These are phyloP conservation scores for Halcyon senegalensis DNA, from an alignment of 2,113 vertebrate species.

Conservation along the genomic window DNA sequence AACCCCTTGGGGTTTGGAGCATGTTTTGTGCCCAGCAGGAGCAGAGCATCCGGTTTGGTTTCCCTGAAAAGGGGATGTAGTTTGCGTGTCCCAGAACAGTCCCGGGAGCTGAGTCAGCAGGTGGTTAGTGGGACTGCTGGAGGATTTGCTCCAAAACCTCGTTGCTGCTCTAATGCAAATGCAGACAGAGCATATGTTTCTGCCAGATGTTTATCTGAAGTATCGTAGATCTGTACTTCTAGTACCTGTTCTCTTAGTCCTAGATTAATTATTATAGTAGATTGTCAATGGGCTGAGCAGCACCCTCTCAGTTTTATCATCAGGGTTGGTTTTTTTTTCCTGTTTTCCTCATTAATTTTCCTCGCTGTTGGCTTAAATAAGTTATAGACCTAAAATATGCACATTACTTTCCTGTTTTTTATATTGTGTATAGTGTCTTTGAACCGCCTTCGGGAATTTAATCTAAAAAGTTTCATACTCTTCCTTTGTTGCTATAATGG, in stretches of 20 bases:
- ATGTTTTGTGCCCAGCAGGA: not conserved
- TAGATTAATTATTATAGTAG: not conserved
- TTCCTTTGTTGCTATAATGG: not conserved
- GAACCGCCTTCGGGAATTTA: not conserved
- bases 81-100: not conserved
- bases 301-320: not conserved
- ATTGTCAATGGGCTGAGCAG: not conserved
- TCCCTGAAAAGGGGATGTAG: not conserved
- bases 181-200: not conserved
- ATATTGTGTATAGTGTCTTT: not conserved
- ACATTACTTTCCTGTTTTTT: not conserved
- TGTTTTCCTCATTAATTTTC: not conserved
- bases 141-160: not conserved
- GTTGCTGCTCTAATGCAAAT: not conserved
- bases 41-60: not conserved
- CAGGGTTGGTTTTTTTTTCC: no score
- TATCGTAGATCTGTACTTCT: not conserved
- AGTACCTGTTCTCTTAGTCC: not conserved
- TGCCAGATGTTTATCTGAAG: not conserved
- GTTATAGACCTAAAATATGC: not conserved
- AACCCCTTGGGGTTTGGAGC: not conserved
- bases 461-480: not conserved
- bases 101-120: not conserved
- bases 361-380: not conserved
- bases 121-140: not conserved